A percentile compares a stretch with the other conserved stretches of the same genome.
phyloP scores from a whole-genome alignment of 2,113 vertebrate genomes.

The Indicator indicator region DNA sequence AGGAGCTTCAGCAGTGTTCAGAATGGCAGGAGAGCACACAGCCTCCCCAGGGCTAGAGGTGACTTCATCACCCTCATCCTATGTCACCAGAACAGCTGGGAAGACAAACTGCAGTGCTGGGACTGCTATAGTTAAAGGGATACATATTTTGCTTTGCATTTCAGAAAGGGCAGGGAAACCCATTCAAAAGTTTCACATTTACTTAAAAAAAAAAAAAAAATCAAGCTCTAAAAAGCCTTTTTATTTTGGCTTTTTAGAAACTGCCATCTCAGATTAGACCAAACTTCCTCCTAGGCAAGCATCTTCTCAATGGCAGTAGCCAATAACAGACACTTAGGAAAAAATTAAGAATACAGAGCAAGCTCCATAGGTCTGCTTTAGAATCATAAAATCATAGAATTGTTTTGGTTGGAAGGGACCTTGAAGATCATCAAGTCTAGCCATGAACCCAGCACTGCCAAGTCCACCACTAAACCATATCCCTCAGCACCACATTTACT shows the following conservation, averaged over 20 bases:
- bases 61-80: not conserved
- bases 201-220: not conserved
- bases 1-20: not conserved
- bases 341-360: not conserved
- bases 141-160: not conserved
- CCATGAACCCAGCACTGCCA: too few species aligned
- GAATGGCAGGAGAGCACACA: not conserved
- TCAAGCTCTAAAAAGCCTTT: not conserved
- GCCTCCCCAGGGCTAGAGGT: fast-evolving
- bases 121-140: not conserved
- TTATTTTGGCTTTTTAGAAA: not conserved
- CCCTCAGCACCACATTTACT: too few species aligned
- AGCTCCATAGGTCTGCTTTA: not conserved
- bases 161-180: not conserved
- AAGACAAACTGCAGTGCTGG: not conserved
- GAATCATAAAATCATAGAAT: too few species aligned
- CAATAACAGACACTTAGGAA: not conserved
- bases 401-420: too few species aligned
- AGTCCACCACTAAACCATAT: too few species aligned
- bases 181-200: not conserved
- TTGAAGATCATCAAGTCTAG: too few species aligned
- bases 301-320: not conserved
- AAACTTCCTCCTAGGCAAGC: not conserved
- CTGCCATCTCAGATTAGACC: not conserved
- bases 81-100: not conserved